Evolutionary conservation across 2,113 vertebrate species (phyloP).

Genomic region (Megaceryle maxima): DNA sequence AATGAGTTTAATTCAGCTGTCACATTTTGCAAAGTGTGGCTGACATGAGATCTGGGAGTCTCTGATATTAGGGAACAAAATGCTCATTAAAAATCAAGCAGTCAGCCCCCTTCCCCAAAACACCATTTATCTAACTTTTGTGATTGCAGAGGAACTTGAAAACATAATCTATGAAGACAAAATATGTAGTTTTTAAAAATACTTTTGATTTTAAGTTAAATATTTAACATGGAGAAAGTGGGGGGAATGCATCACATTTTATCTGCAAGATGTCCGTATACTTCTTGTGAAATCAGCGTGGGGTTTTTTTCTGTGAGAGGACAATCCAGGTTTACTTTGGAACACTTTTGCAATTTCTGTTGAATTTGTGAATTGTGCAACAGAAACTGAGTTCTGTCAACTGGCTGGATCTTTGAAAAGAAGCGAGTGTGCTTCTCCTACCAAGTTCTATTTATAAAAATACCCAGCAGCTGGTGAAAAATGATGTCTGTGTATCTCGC

Average conservation of each 20-base stretch:
- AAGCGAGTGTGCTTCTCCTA: background rate
- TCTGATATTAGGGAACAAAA: background rate
- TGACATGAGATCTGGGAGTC: background rate
- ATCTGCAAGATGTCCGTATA: background rate
- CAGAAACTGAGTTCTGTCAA: background rate
- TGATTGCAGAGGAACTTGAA: background rate
- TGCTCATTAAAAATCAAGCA: background rate
- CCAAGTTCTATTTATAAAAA: constrained; percentile 32
- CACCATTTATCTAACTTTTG: background rate
- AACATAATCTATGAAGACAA: background rate
- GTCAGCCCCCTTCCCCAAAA: background rate
- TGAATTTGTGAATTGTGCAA: background rate
- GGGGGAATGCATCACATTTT: background rate
- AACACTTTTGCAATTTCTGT: background rate
- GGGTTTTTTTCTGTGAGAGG: background rate
- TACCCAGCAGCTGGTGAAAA: background rate
- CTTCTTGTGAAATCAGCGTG: background rate
- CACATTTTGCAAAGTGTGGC: background rate
- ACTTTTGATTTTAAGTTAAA: background rate
- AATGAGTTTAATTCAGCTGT: background rate
- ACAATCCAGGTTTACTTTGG: background rate
- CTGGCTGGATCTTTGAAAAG: background rate
- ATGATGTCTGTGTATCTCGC: background rate
- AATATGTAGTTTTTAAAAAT: background rate
- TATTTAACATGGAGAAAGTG: background rate